Conservation (phyloP, 2,888 invertebrate species). For the Tethea ocularis region DNA sequence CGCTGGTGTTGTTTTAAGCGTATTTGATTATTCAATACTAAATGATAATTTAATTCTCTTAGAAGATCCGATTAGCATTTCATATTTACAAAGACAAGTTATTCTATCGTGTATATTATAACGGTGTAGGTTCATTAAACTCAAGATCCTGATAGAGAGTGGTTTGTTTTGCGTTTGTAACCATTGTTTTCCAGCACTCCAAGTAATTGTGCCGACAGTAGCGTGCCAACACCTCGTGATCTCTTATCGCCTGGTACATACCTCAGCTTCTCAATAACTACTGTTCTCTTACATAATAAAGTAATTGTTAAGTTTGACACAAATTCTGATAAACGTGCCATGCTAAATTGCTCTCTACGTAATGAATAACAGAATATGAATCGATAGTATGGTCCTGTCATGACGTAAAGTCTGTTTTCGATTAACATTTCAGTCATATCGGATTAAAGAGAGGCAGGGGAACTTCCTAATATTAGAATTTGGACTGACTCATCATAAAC, state of each 20-base stretch:
- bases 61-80: not conserved
- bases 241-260: not conserved
- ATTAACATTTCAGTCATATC: too few relatives aligned
- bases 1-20: not conserved
- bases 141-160: not conserved
- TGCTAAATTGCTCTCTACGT: too few relatives aligned
- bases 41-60: not conserved
- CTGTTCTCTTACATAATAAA: not conserved
- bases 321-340: not conserved
- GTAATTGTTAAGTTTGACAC: not conserved
- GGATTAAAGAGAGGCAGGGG: too few relatives aligned
- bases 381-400: too few relatives aligned
- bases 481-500: too few relatives aligned
- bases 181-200: not conserved
- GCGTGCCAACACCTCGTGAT: not conserved
- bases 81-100: not conserved
- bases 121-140: slow-evolving; percentile 1
- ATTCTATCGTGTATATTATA: not conserved
- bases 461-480: too few relatives aligned
- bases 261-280: not conserved
- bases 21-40: not conserved
- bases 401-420: too few relatives aligned
- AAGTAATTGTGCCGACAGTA: not conserved
- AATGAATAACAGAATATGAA: too few relatives aligned
- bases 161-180: not conserved